Conservation (phyloP, 2,113 vertebrate species). For the Tupaia tana region DNA sequence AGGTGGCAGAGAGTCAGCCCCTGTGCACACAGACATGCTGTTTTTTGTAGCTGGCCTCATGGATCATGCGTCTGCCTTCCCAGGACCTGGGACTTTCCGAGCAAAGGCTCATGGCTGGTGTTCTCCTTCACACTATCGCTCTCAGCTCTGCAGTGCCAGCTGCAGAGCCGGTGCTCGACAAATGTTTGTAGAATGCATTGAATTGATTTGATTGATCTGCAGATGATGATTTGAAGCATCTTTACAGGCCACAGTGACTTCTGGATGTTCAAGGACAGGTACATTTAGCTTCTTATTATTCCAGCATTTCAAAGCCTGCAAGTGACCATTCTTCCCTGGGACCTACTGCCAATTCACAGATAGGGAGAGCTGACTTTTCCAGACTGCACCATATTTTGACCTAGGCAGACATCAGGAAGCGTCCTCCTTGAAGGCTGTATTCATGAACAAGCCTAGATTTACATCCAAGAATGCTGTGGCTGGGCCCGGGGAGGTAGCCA, state of each 20-base stretch:
- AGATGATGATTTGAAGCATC: not conserved
- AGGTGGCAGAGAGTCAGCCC: no score
- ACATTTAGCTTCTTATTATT: not conserved
- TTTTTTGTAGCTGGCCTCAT: not conserved
- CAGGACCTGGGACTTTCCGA: not conserved
- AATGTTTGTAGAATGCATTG: not conserved
- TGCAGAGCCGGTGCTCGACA: not conserved
- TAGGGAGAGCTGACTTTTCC: not conserved
- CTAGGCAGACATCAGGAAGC: not conserved
- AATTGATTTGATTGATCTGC: not conserved
- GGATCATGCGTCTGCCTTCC: not conserved
- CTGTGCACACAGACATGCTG: not conserved
- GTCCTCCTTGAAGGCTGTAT: not conserved
- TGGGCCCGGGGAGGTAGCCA: not conserved
- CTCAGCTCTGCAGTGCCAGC: not conserved
- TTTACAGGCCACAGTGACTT: not conserved
- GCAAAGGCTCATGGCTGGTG: not conserved
- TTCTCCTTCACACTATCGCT: not conserved
- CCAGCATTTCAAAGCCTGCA: not conserved
- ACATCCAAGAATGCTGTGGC: not conserved
- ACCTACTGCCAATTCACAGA: not conserved
- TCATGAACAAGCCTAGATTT: not conserved
- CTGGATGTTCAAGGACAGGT: not conserved
- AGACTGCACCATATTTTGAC: not conserved
- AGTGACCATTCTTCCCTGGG: not conserved